phyloP scores from a whole-genome alignment of 2,888 invertebrate genomes.

The Pardosa pseudoannulata region DNA sequence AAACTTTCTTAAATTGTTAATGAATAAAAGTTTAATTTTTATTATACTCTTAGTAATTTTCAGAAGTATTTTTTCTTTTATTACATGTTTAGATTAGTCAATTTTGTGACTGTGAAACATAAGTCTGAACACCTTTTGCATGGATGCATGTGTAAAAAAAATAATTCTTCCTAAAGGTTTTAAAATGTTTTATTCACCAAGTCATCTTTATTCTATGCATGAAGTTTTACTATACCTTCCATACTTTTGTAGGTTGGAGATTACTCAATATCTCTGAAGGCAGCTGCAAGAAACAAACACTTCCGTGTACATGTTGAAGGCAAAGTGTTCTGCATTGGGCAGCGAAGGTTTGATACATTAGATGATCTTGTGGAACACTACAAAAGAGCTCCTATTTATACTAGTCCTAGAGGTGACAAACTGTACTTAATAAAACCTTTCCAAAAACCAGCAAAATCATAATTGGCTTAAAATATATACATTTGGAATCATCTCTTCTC shows the following conservation, averaged over 20 bases:
- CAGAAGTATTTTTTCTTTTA: too few relatives aligned
- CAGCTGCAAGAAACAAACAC: constrained; percentile 98
- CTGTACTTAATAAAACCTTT: constrained; percentile 94
- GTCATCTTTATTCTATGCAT: neutral
- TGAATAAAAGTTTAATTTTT: too few relatives aligned
- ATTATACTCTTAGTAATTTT: too few relatives aligned
- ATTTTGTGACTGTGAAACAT: too few relatives aligned
- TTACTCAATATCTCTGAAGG: constrained; percentile 98
- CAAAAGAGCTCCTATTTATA: constrained; percentile 98
- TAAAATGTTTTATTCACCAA: too few relatives aligned
- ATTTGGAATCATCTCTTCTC: neutral
- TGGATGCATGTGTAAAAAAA: too few relatives aligned
- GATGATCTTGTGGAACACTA: constrained; percentile 98
- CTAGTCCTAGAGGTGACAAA: constrained; percentile 98
- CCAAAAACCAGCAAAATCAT: constrained; percentile 67
- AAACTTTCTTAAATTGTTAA: too few relatives aligned
- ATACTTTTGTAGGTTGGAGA: constrained; percentile 89
- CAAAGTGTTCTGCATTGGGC: constrained; percentile 96
- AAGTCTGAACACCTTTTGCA: too few relatives aligned
- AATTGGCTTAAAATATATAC: constrained; percentile 29
- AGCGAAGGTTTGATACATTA: constrained; percentile 95
- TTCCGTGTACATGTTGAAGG: constrained; percentile 96
- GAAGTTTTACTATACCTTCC: constrained; percentile 23
- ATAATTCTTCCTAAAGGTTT: too few relatives aligned
- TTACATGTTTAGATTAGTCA: too few relatives aligned